Base-by-base conservation (phyloP, 2,888 invertebrate species). In the Hetaerina titia region DNA sequence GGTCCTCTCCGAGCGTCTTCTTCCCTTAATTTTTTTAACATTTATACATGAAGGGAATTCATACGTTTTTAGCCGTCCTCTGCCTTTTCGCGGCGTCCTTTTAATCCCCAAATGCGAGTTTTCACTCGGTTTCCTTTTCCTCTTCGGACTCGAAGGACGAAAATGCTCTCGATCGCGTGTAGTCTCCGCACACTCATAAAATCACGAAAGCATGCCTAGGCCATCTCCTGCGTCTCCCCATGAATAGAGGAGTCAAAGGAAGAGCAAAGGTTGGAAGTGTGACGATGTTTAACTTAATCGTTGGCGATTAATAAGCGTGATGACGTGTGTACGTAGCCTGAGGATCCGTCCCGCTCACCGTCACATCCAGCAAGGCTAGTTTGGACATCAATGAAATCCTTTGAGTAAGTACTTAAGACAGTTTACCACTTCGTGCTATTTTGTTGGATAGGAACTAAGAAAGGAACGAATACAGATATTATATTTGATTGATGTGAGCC, bases 11-110 rank as follows among this genome's bases (percentile, higher is more conserved):
- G 9, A 13, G 19, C 22, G 25, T 31, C 31, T 13, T 11, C n/a
- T 81, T 89, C 22, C n/a, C 22, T 89, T 22, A 13, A 58, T 56
- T 57, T 89, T 89, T 57, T 58, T 58, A 22, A 57, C 0, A 81
- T 69, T 69, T 22, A 19, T n/a, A 22, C 19, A n/a, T n/a, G n/a
- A 6, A n/a, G n/a, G 69, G 8, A 22, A 0, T 17, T 19, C n/a
- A 69, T 69, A 22, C 22, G 0, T 45, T 88, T 45, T 17, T 19
- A 9, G n/a, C 8, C n/a, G 69, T 9, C 11, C 69, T n/a, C 56
- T 88, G 88, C 58, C n/a, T 57, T 89, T 89, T 89, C 13, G 57
- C 89, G 57, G 19, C n/a, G 19, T 89, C 89, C 13, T 89, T 89
- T 89, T 56, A 57, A 89, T 58, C 22, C 89, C 22, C 89, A 9